A percentile compares a stretch with the other conserved stretches of the same genome.
These are phyloP conservation scores for Heliconius aoede DNA, from an alignment of 2,888 invertebrate genomes.

Conservation along the genomic window DNA sequence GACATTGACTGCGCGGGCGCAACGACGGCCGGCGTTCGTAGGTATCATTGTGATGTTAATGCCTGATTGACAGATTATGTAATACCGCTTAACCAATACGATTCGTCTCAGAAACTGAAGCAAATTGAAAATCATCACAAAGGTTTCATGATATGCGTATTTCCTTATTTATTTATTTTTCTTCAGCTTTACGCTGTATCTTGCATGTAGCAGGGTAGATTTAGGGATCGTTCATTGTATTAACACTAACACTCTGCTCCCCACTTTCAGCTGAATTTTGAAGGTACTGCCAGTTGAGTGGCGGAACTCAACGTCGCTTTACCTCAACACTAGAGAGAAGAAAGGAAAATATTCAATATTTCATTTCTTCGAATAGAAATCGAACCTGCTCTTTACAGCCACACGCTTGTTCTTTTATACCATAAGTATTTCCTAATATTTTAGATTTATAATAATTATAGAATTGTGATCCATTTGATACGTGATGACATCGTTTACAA, in stretches of 20 bases:
- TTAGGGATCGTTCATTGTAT: no score
- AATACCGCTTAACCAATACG: constrained; percentile 58
- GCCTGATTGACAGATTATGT: constrained; percentile 70
- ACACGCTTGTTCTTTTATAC: no score
- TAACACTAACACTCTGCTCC: no score
- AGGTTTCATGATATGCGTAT: constrained; percentile 27
- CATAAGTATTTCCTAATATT: not conserved
- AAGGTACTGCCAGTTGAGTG: no score
- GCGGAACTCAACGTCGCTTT: no score
- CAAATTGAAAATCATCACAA: constrained; percentile 36
- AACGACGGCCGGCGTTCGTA: constrained; percentile 52
- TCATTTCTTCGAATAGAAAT: no score
- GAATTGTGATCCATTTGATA: not conserved
- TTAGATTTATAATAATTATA: not conserved
- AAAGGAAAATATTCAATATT: no score
- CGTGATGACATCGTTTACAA: not conserved
- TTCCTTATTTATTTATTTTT: constrained; percentile 2
- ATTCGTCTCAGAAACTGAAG: constrained; percentile 48
- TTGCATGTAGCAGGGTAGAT: no score
- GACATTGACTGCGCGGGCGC: constrained; percentile 43
- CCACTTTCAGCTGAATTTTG: no score
- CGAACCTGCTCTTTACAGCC: no score
- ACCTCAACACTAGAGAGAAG: no score
- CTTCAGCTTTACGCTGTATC: no score
- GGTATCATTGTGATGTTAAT: constrained; percentile 77